phyloP scores from a whole-genome alignment of 1,140 invertebrate species.

The Rhizoglyphus robini region DNA sequence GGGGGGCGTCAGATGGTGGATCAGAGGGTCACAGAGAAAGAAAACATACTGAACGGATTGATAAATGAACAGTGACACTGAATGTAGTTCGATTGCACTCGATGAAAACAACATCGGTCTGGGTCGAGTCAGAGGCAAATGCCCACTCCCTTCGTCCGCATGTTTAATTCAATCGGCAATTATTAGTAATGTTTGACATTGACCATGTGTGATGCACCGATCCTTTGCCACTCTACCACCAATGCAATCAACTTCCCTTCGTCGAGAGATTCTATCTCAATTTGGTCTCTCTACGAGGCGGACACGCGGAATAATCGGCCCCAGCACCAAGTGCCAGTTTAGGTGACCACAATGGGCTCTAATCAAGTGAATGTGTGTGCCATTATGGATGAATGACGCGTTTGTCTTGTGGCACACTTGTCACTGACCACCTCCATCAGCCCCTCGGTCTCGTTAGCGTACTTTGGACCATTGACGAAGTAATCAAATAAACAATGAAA shows the following conservation, averaged over 20 bases:
- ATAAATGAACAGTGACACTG: neutral
- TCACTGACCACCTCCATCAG: too few relatives aligned
- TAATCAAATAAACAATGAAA: neutral
- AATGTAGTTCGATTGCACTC: neutral
- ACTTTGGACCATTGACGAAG: neutral
- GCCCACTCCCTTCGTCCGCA: neutral
- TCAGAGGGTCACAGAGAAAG: too few relatives aligned
- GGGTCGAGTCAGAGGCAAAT: neutral
- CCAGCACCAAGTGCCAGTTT: neutral
- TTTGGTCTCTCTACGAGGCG: neutral
- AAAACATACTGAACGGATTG: too few relatives aligned
- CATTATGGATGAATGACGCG: slow-evolving; percentile 3
- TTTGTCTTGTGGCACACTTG: too few relatives aligned
- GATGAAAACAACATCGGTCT: neutral
- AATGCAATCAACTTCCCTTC: neutral
- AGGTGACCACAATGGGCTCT: neutral
- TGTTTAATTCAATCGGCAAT: slow-evolving; percentile 8
- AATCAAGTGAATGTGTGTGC: neutral
- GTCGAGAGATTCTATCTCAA: neutral
- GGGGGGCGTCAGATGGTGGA: too few relatives aligned
- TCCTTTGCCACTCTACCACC: neutral
- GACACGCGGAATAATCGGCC: neutral
- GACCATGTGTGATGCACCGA: neutral
- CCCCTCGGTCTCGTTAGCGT: too few relatives aligned
- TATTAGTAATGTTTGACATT: neutral